These are phyloP conservation scores for Helostoma temminkii DNA, from an alignment of 2,797 vertebrate species.

Conservation along the genomic window DNA sequence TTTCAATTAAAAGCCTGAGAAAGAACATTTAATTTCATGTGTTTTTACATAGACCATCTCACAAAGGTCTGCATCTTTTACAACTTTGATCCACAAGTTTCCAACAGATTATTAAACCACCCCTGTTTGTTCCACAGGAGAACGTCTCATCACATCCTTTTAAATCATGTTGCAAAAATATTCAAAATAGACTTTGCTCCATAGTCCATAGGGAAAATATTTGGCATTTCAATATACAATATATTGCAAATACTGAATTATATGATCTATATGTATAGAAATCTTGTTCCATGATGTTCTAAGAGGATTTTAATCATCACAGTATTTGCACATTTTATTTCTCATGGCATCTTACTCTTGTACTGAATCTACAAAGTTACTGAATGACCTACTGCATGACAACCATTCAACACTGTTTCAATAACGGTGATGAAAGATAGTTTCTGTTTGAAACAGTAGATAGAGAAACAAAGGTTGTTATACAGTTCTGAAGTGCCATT, in stretches of 20 bases:
- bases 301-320: constrained; percentile 47
- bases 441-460: constrained; percentile 48
- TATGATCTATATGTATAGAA: constrained; percentile 70
- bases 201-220: constrained; percentile 40
- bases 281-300: constrained; percentile 44
- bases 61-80: constrained; percentile 2
- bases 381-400: constrained; percentile 51
- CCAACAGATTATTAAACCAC: constrained; percentile 32
- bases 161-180: constrained; percentile 10
- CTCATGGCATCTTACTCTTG: constrained; percentile 43
- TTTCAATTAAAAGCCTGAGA: constrained; percentile 6
- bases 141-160: constrained; percentile 13
- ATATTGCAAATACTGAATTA: constrained; percentile 57
- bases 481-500: constrained; percentile 68
- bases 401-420: constrained; percentile 19
- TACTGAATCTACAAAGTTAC: constrained; percentile 39
- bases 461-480: constrained; percentile 33
- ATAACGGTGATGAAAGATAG: constrained; percentile 1
- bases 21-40: constrained; percentile 1
- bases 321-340: constrained; percentile 58
- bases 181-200: constrained; percentile 26
- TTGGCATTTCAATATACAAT: constrained; percentile 70
- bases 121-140: constrained; percentile 5
- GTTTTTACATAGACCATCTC: constrained; percentile 2
- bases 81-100: constrained; percentile 18